These are phyloP conservation scores for Kuschelorhynchus macadamiae DNA, from an alignment of 2,888 invertebrate genomes.

Conservation along the genomic window DNA sequence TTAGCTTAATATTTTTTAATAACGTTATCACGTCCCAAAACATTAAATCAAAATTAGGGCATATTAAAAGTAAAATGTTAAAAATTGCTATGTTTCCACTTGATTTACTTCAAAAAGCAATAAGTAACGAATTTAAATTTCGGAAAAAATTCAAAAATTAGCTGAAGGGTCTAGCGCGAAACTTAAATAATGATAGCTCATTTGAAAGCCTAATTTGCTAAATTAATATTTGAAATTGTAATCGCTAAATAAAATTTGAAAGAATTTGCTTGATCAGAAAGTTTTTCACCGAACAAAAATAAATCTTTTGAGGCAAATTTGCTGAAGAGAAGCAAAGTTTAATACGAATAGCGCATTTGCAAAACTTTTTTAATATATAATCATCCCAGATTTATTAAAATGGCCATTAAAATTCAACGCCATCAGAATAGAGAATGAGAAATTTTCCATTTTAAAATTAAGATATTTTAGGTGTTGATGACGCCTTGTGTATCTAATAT, in stretches of 20 bases:
- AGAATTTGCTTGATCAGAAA: conserved; percentile 10
- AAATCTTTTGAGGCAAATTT: conserved; percentile 30
- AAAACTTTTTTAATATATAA: conserved; percentile 32
- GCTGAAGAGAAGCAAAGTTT: conserved; percentile 21
- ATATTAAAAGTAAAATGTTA: too few relatives aligned
- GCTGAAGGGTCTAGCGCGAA: not conserved
- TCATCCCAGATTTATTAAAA: conserved; percentile 12
- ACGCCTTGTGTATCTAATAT: too few relatives aligned
- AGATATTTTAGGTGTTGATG: too few relatives aligned
- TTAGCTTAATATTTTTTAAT: too few relatives aligned
- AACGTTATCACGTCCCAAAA: too few relatives aligned
- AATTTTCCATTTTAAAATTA: not conserved
- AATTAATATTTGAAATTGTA: conserved; percentile 22
- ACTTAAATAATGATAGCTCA: not conserved
- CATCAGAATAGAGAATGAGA: not conserved
- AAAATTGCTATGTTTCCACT: not conserved
- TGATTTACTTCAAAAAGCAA: not conserved
- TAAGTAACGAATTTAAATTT: not conserved
- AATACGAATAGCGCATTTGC: conserved; percentile 13
- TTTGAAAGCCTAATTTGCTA: conserved; percentile 8
- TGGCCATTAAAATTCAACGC: conserved; percentile 11
- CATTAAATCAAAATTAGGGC: too few relatives aligned
- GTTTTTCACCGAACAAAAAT: conserved; percentile 30
- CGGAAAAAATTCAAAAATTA: not conserved
- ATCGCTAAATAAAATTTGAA: conserved; percentile 14